Evolutionary conservation across 2,888 invertebrate genomes (phyloP), one percentile per base, ranked within the genome.

Genomic region (Lithophane semibrunnea): DNA sequence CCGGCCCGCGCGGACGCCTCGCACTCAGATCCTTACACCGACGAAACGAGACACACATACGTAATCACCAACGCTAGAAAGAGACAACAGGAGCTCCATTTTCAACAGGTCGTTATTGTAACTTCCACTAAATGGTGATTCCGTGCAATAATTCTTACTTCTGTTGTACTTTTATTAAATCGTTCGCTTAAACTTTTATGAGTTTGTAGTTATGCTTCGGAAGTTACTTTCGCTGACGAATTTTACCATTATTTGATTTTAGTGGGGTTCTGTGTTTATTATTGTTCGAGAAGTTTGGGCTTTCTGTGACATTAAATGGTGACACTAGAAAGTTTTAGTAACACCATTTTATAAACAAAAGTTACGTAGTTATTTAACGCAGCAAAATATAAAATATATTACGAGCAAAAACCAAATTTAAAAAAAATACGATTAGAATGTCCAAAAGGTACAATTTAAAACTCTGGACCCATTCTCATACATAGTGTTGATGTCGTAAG

Each of bases 21-120:
- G 91, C 91, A 88, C 91, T 84, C 77, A 83, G 75, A 86, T 87
- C 88, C 88, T 83, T 82, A 77, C 81, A 80, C 76, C 83, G 81
- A 71, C 87, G 79, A 91, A 94, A 88, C 91, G 94, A 92, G 94
- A 95, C 92, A 90, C 90, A 92, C 76, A 93, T 93, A 94, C 92
- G 85, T 81, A 82, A 85, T 79, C 83, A 74, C 82, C 80, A 79
- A 86, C 84, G 94, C 81, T 86, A 93, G 95, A 96, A 90, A 91
- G 92, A 91, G 95, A 96, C 92, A 90, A 88, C 91, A 89, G 63
- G 85, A 89, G 90, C 90, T 89, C 91, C 93, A 90, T 92, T 95
- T 95, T 96, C 96, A 96, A 96, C 96, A 96, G 96, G 96, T 96
- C 96, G 95, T 95, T 96, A 95, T 94, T 94, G 94, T 94, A 94